Evolutionary conservation across 2,797 vertebrate species (phyloP).

Genomic region (Numenius phaeopus): DNA sequence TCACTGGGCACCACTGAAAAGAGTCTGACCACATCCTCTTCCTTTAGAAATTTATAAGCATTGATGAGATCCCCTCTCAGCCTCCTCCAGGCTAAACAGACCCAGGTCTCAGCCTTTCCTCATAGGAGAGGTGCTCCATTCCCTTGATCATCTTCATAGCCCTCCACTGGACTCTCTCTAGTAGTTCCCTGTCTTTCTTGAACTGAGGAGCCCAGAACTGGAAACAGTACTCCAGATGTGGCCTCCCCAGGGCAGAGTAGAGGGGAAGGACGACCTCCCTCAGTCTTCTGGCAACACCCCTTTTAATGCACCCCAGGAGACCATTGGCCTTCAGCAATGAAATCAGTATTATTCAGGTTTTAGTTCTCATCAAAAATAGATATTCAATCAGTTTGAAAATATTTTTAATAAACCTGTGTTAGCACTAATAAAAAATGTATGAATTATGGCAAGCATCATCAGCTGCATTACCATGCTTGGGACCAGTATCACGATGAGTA

Average conservation of each 20-base stretch:
- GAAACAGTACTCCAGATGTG: neutral
- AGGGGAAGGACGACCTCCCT: neutral
- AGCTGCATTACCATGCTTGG: neutral
- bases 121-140: neutral
- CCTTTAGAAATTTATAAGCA: neutral
- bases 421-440: neutral
- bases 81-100: neutral
- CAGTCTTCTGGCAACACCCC: neutral
- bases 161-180: neutral
- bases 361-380: neutral
- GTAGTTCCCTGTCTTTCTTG: neutral
- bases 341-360: neutral
- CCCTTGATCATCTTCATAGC: neutral
- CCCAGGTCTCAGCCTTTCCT: neutral
- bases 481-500: neutral
- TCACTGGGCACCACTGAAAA: neutral
- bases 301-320: neutral
- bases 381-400: neutral
- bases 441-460: neutral
- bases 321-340: neutral
- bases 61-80: neutral
- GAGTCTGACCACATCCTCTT: neutral
- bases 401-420: neutral
- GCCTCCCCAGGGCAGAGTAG: neutral
- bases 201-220: neutral